phyloP scores from a whole-genome alignment of 2,888 invertebrate genomes.

The Lampropteryx suffumata region DNA sequence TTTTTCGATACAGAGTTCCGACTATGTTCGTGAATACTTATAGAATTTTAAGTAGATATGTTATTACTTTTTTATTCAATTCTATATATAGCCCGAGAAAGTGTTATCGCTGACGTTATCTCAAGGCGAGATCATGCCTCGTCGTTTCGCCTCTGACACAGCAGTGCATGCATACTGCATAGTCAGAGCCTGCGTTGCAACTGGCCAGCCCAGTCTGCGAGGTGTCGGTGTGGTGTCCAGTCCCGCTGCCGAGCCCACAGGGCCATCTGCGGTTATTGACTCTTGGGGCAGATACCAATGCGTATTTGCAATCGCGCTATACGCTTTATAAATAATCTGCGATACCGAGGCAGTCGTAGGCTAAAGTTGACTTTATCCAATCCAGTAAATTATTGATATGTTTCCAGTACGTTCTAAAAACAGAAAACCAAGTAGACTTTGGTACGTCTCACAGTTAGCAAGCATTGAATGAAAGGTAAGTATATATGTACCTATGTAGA shows the following conservation, averaged over 20 bases:
- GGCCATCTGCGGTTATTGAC: slow-evolving; percentile 48
- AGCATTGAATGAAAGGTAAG: background rate
- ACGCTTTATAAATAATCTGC: slow-evolving; percentile 34
- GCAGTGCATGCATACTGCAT: slow-evolving; percentile 35
- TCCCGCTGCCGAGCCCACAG: slow-evolving; percentile 24
- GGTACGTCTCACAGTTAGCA: slow-evolving; percentile 1
- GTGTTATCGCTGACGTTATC: slow-evolving; percentile 78
- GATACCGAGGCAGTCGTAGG: slow-evolving; percentile 27
- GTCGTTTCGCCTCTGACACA: slow-evolving; percentile 36
- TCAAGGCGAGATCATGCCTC: slow-evolving; percentile 68
- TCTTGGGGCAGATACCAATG: slow-evolving; percentile 35
- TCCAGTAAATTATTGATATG: slow-evolving; percentile 21
- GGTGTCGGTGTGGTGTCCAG: slow-evolving; percentile 28
- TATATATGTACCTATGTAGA: too few species aligned
- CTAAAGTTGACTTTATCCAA: slow-evolving; percentile 18
- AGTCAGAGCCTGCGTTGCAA: slow-evolving; percentile 30
- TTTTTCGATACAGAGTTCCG: too few species aligned
- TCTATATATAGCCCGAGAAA: slow-evolving; percentile 72
- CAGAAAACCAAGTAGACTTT: slow-evolving; percentile 4
- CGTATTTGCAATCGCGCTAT: slow-evolving; percentile 30
- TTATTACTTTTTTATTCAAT: slow-evolving; percentile 62
- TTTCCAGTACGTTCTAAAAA: slow-evolving; percentile 18
- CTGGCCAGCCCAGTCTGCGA: slow-evolving; percentile 35
- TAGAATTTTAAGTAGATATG: too few species aligned
- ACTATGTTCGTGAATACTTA: too few species aligned